These are phyloP conservation scores for Phalangium opilio DNA, from an alignment of 2,888 invertebrate genomes.

Conservation along the genomic window DNA sequence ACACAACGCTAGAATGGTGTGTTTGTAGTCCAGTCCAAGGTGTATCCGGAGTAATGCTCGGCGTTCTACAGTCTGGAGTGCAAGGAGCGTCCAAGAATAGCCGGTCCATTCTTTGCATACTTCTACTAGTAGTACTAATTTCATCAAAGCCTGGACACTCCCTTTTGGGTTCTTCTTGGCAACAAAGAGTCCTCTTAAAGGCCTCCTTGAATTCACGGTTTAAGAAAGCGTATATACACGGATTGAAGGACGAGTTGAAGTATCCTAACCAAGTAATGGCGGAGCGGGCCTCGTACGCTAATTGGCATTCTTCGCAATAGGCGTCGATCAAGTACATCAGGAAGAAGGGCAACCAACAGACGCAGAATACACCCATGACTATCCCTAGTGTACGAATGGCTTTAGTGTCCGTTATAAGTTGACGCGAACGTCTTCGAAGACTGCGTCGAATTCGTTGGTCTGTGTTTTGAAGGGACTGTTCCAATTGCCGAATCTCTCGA, in stretches of 20 bases:
- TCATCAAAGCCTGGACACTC: slow-evolving; percentile 5
- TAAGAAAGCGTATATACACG: slow-evolving; percentile 84
- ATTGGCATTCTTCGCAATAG: slow-evolving; percentile 64
- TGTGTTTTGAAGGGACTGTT: slow-evolving; percentile 20
- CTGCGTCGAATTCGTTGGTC: slow-evolving; percentile 38
- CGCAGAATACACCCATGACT: slow-evolving; percentile 90
- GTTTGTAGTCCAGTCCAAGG: no score
- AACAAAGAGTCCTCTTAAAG: slow-evolving; percentile 79
- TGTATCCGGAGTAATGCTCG: no score
- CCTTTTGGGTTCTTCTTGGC: slow-evolving; percentile 24
- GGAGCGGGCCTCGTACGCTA: slow-evolving; percentile 47
- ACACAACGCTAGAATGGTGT: no score
- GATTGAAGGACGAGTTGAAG: slow-evolving; percentile 52
- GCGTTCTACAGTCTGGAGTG: no score
- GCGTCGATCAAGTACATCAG: slow-evolving; percentile 81
- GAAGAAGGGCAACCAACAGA: slow-evolving; percentile 95
- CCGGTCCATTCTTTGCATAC: not conserved
- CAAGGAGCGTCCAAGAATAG: no score
- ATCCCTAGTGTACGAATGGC: slow-evolving; percentile 92
- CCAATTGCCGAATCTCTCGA: slow-evolving; percentile 23
- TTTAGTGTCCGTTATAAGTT: slow-evolving; percentile 88
- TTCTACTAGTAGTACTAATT: not conserved
- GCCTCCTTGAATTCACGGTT: slow-evolving; percentile 90
- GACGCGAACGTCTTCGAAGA: slow-evolving; percentile 72
- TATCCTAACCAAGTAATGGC: slow-evolving; percentile 34